phyloP scores from a whole-genome alignment of 1,140 invertebrate species.

The Bombus superbus region DNA sequence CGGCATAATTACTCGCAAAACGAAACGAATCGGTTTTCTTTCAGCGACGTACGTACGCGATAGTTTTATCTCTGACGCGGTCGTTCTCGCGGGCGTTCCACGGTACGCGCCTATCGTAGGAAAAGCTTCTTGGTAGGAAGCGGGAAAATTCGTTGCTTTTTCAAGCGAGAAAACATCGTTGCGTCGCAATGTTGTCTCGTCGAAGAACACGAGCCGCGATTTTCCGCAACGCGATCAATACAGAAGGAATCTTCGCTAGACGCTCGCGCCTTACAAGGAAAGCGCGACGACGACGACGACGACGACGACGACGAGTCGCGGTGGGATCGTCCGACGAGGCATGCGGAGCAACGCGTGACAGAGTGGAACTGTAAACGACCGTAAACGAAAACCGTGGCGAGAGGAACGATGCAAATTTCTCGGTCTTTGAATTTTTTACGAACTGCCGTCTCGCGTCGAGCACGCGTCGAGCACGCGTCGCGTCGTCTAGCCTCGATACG shows the following conservation, averaged over 20 bases:
- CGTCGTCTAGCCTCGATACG: not conserved
- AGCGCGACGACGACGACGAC: too few relatives aligned
- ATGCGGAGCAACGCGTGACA: too few relatives aligned
- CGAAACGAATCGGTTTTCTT: not conserved
- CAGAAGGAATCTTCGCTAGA: too few relatives aligned
- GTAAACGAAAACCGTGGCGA: not conserved
- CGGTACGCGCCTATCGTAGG: too few relatives aligned
- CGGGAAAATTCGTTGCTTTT: not conserved
- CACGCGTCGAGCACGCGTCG: not conserved
- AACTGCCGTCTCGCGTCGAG: not conserved
- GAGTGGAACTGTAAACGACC: too few relatives aligned
- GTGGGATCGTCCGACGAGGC: too few relatives aligned
- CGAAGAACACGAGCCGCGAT: too few relatives aligned
- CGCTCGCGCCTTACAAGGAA: too few relatives aligned
- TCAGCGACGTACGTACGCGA: not conserved
- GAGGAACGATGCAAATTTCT: not conserved
- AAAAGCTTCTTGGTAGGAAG: not conserved
- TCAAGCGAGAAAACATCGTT: too few relatives aligned
- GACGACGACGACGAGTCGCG: too few relatives aligned
- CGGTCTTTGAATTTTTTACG: not conserved
- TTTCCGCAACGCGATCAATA: too few relatives aligned
- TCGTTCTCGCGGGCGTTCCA: not conserved
- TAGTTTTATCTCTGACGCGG: not conserved
- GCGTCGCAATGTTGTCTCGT: too few relatives aligned
- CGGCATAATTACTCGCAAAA: not conserved